These are phyloP conservation scores for Dicrurus megarhynchus DNA, from an alignment of 2,113 vertebrate genomes.

Conservation along the genomic window DNA sequence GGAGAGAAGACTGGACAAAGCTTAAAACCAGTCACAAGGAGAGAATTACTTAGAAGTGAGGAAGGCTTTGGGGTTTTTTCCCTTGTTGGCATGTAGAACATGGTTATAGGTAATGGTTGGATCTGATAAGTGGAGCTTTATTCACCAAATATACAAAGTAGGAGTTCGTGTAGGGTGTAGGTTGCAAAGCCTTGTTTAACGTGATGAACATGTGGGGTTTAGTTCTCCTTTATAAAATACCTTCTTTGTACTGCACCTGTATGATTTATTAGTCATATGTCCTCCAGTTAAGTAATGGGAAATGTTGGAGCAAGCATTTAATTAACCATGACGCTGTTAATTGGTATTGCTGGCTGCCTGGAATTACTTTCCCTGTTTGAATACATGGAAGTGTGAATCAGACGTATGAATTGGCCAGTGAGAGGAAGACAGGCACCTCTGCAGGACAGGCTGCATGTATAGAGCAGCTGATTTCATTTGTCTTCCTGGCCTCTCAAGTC, in stretches of 20 bases:
- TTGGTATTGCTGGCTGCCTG: constrained; percentile 14
- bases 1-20: not conserved
- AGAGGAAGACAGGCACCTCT: not conserved
- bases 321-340: not conserved
- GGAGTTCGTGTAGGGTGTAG: not conserved
- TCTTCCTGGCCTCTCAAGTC: constrained; percentile 30
- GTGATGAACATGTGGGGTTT: not conserved
- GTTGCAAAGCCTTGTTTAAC: not conserved
- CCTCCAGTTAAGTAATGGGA: constrained; percentile 53
- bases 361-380: constrained; percentile 36
- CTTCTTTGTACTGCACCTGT: constrained; percentile 19
- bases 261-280: constrained; percentile 43
- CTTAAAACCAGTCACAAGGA: not conserved
- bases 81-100: not conserved
- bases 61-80: not conserved
- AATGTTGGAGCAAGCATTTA: not conserved
- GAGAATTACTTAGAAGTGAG: not conserved
- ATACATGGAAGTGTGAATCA: constrained; percentile 76
- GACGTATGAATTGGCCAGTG: not conserved
- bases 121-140: not conserved
- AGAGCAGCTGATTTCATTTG: constrained; percentile 28
- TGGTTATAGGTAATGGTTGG: not conserved
- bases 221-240: not conserved
- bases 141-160: not conserved
- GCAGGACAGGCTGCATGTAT: not conserved